Conservation (phyloP, 2,888 invertebrate species). For the Oscheius sp. region DNA sequence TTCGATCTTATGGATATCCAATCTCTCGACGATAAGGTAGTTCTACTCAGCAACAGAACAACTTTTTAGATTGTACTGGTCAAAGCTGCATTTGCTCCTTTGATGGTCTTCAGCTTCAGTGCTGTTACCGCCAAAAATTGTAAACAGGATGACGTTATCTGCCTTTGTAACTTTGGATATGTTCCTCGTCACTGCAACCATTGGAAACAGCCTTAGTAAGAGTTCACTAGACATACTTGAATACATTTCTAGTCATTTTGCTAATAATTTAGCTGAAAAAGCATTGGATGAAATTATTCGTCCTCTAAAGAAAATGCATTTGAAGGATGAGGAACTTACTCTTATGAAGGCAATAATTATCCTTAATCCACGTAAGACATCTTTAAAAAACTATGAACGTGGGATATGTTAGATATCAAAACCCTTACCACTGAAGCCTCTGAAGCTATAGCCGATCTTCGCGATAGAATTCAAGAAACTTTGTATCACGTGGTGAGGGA, state of each 20-base stretch:
- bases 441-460: slow-evolving; percentile 65
- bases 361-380: slow-evolving; percentile 61
- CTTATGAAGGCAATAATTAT: slow-evolving; percentile 67
- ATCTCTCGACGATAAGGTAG: slow-evolving; percentile 63
- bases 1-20: slow-evolving; percentile 68
- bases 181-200: slow-evolving; percentile 54
- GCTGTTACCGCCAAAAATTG: slow-evolving; percentile 44
- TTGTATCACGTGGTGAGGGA: slow-evolving; percentile 67
- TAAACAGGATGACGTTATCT: slow-evolving; percentile 55
- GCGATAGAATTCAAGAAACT: slow-evolving; percentile 66
- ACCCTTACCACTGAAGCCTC: slow-evolving; percentile 60
- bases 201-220: slow-evolving; percentile 62
- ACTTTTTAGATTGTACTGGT: slow-evolving; percentile 58
- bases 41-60: neutral
- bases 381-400: neutral
- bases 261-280: slow-evolving; percentile 65
- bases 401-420: slow-evolving; percentile 55
- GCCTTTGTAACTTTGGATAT: slow-evolving; percentile 65
- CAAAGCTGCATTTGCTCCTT: slow-evolving; percentile 64
- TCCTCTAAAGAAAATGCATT: slow-evolving; percentile 62
- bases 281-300: slow-evolving; percentile 66
- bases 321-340: slow-evolving; percentile 67
- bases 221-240: neutral
- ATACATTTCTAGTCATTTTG: slow-evolving; percentile 59
- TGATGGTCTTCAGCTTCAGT: slow-evolving; percentile 54